phyloP scores from a whole-genome alignment of 2,888 invertebrate species.

The Xestoiulus laeticollis region DNA sequence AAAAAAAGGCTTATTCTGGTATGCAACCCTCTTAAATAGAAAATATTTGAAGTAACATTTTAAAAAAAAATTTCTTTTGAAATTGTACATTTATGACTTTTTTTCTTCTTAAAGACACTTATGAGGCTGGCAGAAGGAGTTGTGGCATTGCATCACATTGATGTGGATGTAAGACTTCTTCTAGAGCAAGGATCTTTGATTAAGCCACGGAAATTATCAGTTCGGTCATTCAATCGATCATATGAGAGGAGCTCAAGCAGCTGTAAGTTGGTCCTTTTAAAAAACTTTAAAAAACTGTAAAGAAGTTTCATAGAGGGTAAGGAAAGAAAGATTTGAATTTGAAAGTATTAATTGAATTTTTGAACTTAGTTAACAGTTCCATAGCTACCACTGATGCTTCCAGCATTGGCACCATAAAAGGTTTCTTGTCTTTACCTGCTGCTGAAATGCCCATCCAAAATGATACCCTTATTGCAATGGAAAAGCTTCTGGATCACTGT shows the following conservation, averaged over 20 bases:
- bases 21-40: no score
- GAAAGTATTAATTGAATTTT: neutral
- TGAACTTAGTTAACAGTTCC: neutral
- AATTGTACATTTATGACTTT: neutral
- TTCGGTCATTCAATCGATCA: neutral
- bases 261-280: neutral
- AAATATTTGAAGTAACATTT: neutral
- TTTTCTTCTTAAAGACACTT: conserved; percentile 32
- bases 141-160: neutral
- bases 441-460: neutral
- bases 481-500: conserved; percentile 47
- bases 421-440: neutral
- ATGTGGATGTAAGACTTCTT: conserved; percentile 18
- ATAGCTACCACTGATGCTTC: neutral
- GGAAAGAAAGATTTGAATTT: neutral
- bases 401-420: neutral
- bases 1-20: no score
- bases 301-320: neutral
- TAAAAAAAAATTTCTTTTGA: neutral
- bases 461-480: conserved; percentile 45
- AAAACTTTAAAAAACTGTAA: neutral
- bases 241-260: conserved; percentile 7
- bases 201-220: conserved; percentile 5
- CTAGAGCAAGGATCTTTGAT: neutral
- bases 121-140: conserved; percentile 53